These are phyloP conservation scores for Caprella mutica DNA, from an alignment of 2,888 invertebrate species.

Conservation along the genomic window DNA sequence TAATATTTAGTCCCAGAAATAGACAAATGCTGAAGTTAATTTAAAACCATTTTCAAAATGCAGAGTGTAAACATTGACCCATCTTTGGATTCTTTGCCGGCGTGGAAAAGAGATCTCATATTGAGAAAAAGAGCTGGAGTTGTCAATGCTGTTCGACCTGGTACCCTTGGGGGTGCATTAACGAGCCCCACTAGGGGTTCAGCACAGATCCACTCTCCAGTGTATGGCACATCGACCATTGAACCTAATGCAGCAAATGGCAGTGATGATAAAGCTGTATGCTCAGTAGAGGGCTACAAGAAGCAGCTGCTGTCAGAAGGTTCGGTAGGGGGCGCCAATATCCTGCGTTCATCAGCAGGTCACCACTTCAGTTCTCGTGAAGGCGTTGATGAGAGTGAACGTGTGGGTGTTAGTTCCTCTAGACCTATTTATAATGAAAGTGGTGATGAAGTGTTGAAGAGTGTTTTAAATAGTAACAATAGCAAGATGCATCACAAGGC, in stretches of 20 bases:
- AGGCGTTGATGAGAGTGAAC: constrained; percentile 15
- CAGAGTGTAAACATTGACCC: constrained; percentile 21
- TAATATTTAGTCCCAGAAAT: too few species aligned
- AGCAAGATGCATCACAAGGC: constrained; percentile 32
- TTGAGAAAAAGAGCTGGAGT: constrained; percentile 30
- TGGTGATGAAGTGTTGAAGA: constrained; percentile 15
- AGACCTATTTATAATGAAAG: constrained; percentile 11
- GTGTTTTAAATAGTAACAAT: background rate
- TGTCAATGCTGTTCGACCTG: too few species aligned
- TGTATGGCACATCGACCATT: too few species aligned
- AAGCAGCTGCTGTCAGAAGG: background rate
- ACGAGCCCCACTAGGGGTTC: background rate
- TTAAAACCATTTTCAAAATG: too few species aligned
- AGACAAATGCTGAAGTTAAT: too few species aligned
- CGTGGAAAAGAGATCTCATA: constrained; percentile 32
- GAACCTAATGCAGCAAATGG: too few species aligned
- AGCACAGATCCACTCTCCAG: too few species aligned
- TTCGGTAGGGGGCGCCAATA: background rate
- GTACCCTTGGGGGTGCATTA: background rate
- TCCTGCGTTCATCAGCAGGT: constrained; percentile 1
- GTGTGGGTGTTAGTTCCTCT: constrained; percentile 11
- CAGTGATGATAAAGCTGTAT: background rate
- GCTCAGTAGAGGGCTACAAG: constrained; percentile 9
- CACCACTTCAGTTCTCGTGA: constrained; percentile 20
- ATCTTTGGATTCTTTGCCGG: constrained; percentile 22